These are phyloP conservation scores for Burhinus bistriatus DNA, from an alignment of 2,113 vertebrate species.

Conservation along the genomic window DNA sequence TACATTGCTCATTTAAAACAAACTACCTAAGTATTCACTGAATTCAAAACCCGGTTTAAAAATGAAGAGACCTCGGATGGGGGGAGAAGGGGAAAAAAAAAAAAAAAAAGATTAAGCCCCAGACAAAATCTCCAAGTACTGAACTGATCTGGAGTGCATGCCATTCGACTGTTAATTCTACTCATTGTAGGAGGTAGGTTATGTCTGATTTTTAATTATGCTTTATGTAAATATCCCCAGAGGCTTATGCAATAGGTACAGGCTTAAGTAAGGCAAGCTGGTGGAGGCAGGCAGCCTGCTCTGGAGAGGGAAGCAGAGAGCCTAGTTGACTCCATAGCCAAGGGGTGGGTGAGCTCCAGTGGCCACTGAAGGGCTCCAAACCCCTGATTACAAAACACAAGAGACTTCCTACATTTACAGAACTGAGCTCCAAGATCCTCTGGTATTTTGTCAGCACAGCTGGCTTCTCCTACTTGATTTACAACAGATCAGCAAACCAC, in stretches of 20 bases:
- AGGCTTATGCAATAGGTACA: conserved; percentile 63
- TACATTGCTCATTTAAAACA: neutral
- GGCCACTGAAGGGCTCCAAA: neutral
- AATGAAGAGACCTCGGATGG: neutral
- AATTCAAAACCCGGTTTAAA: neutral
- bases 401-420: neutral
- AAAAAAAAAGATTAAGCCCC: neutral
- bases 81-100: neutral
- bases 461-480: neutral
- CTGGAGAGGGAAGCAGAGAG: neutral
- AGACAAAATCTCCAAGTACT: neutral
- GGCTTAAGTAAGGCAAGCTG: conserved; percentile 49
- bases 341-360: neutral
- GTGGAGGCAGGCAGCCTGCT: neutral
- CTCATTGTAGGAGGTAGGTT: conserved; percentile 47
- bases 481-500: neutral
- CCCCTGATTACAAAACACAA: neutral
- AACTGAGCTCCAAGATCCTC: neutral
- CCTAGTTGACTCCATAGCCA: neutral
- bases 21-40: neutral
- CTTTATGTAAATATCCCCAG: conserved; percentile 68
- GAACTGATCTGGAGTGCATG: neutral
- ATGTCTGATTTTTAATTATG: conserved; percentile 61
- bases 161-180: conserved; percentile 15
- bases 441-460: neutral